phyloP scores from a whole-genome alignment of 2,797 vertebrate species.

The Lycodopsis pacificus region DNA sequence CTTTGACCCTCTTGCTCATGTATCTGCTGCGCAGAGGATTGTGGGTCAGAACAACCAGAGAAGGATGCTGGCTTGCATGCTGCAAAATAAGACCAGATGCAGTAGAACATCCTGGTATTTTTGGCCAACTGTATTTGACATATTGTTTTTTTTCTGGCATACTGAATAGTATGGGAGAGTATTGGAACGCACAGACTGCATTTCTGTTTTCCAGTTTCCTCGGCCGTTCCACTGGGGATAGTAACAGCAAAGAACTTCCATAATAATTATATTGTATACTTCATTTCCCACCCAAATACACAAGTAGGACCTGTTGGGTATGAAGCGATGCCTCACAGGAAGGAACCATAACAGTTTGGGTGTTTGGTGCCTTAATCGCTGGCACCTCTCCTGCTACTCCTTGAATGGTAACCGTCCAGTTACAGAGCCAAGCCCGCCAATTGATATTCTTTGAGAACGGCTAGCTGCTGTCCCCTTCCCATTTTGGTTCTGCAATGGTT shows the following conservation, averaged over 20 bases:
- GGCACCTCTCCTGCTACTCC: not conserved
- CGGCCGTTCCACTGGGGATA: not conserved
- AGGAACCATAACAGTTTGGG: no score
- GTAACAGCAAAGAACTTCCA: no score
- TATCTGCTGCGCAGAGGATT: not conserved
- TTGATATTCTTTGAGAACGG: not conserved
- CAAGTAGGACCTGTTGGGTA: not conserved
- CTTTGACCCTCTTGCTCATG: no score
- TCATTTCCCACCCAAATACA: not conserved
- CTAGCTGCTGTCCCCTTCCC: no score
- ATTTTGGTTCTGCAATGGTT: not conserved
- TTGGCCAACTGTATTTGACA: not conserved
- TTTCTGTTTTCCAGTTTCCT: not conserved
- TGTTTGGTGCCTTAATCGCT: not conserved
- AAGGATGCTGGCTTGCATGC: not conserved
- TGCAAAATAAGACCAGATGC: no score
- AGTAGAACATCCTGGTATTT: no score
- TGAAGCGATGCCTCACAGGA: not conserved
- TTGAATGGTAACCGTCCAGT: not conserved
- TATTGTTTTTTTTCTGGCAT: not conserved
- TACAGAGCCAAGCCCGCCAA: not conserved
- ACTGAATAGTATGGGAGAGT: no score
- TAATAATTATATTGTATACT: no score
- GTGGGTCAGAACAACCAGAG: not conserved
- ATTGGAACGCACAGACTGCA: not conserved